Evolutionary conservation across 2,797 vertebrate genomes (phyloP).

Genomic region (Rhynchotus rufescens): DNA sequence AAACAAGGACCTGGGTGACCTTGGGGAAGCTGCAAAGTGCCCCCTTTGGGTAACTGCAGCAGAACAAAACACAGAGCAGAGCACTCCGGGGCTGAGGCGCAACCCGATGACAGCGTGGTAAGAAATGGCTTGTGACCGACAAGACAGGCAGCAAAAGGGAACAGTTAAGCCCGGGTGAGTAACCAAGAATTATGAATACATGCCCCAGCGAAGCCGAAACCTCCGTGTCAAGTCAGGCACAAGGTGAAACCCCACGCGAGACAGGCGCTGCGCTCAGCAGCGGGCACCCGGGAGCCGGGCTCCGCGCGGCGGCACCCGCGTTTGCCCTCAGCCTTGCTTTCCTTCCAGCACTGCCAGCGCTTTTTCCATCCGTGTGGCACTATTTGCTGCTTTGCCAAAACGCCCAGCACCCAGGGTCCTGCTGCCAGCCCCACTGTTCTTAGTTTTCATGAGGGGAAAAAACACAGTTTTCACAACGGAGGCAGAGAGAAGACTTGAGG

Average conservation of each 20-base stretch:
- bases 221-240: background rate
- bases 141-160: background rate
- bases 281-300: background rate
- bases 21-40: background rate
- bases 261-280: background rate
- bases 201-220: background rate
- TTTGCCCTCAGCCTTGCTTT: background rate
- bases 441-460: background rate
- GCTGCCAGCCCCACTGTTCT: background rate
- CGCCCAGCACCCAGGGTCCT: background rate
- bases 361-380: background rate
- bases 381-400: background rate
- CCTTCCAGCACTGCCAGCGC: background rate
- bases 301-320: background rate
- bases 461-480: rapidly evolving
- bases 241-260: background rate
- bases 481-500: background rate
- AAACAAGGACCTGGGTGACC: background rate
- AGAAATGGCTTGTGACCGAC: background rate
- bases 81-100: background rate
- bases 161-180: background rate
- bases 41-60: background rate
- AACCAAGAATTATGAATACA: background rate
- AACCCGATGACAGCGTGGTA: background rate
- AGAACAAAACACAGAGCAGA: background rate